Conservation (phyloP, 2,113 vertebrate genomes). For the Vulpes vulpes region DNA sequence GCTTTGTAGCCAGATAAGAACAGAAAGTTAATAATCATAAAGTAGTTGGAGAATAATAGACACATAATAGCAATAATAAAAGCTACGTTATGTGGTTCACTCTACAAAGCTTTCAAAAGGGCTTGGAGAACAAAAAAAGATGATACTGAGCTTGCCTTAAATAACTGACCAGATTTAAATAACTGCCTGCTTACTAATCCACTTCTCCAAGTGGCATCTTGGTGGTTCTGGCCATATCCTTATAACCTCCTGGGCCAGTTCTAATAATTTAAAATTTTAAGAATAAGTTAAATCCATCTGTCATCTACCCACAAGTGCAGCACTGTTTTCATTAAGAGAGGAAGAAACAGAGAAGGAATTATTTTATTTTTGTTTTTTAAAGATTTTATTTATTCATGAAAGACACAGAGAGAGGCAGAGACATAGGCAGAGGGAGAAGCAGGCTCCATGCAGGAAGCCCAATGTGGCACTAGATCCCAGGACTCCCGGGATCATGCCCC, state of each 20-base stretch:
- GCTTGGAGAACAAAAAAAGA: not conserved
- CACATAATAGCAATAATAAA: not conserved
- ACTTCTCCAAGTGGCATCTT: not conserved
- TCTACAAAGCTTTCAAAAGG: not conserved
- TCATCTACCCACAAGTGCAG: not conserved
- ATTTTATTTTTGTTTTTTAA: not conserved
- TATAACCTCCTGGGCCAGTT: not conserved
- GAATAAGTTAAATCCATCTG: not conserved
- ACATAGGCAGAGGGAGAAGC: too few relatives aligned
- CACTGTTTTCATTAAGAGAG: not conserved
- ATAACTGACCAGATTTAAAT: not conserved
- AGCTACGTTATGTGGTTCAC: not conserved
- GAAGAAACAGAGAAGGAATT: constrained; percentile 8
- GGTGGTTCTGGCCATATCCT: not conserved
- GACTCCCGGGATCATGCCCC: too few relatives aligned
- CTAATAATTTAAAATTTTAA: not conserved
- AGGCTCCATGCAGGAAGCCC: too few relatives aligned
- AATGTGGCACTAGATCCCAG: too few relatives aligned
- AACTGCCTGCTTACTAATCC: not conserved
- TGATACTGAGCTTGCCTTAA: not conserved
- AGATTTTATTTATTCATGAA: too few relatives aligned
- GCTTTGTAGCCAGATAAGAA: not conserved
- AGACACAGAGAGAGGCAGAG: too few relatives aligned
- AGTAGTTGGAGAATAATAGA: not conserved
- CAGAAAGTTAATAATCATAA: not conserved